These are phyloP conservation scores for Chymomyza caudatula DNA, from an alignment of 2,888 invertebrate genomes.

Conservation along the genomic window DNA sequence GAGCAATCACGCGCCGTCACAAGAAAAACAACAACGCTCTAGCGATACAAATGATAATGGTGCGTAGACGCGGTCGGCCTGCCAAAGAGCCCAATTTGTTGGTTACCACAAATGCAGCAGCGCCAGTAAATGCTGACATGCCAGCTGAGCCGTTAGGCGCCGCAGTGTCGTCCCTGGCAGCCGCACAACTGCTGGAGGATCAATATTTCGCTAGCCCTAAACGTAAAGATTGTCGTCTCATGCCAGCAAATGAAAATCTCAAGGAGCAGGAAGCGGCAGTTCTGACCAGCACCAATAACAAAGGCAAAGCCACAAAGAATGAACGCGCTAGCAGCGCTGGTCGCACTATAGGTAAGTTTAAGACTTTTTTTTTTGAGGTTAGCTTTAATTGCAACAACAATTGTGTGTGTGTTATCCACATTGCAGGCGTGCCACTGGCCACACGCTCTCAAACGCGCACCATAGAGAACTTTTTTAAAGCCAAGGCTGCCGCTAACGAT, in stretches of 20 bases:
- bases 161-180: constrained; percentile 36
- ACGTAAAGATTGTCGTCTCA: constrained; percentile 78
- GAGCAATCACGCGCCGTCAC: constrained; percentile 12
- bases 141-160: constrained; percentile 33
- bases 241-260: constrained; percentile 61
- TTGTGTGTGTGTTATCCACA: neutral
- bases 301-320: constrained; percentile 32
- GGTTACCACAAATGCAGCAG: constrained; percentile 24
- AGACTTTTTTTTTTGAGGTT: constrained; percentile 31
- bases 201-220: constrained; percentile 78
- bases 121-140: constrained; percentile 16
- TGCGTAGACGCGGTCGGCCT: constrained; percentile 69
- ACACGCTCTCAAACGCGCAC: constrained; percentile 75
- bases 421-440: constrained; percentile 68
- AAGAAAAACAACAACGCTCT: constrained; percentile 30
- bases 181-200: constrained; percentile 71
- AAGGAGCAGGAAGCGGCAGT: constrained; percentile 14
- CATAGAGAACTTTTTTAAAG: constrained; percentile 75
- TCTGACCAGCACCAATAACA: constrained; percentile 5
- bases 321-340: constrained; percentile 43
- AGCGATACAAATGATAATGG: constrained; percentile 62
- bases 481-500: constrained; percentile 59
- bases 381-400: constrained; percentile 13
- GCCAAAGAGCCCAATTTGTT: constrained; percentile 45
- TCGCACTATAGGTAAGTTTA: constrained; percentile 66